Evolutionary conservation across 2,797 vertebrate species (phyloP), one percentile per base, ranked within the genome.

Genomic region (Toxotes lorentzi): DNA sequence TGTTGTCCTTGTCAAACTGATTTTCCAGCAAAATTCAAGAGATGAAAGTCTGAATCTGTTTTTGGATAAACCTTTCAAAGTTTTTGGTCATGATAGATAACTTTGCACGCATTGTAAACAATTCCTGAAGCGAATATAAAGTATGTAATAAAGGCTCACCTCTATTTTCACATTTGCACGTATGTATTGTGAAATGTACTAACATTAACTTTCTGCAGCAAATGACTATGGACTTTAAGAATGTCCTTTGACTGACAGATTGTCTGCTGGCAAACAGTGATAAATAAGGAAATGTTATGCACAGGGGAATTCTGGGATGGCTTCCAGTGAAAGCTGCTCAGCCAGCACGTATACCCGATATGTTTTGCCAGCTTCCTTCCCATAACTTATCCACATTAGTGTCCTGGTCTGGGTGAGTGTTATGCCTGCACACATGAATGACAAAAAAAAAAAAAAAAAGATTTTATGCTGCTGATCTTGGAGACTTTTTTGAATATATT

Each of bases 271-370:
- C 7, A 69, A 24, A 69, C 12, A 51, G 8, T 38, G 32, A 77
- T 35, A 69, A 56, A 60, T 48, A 35, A 58, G 23, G 30, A 4
- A 1, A 23, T 24, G 12, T 34, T 19, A 74, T 51, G 61, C 68
- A 75, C 32, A 30, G 59, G 30, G 11, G 24, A 13, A 11, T 74
- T 47, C 35, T 54, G 19, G 19, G 32, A 13, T 27, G 34, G 47
- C 24, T 57, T 47, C 16, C 21, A 40, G 58, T 61, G 21, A 70
- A 54, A 38, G 34, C 67, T 71, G 73, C 51, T 67, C 47, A 43
- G 19, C 27, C 13, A 41, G 45, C 53, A 60, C 4, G 3, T 30
- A 19, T 0, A 2, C 14, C 41, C 24, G 9, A 17, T 21, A 64
- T 11, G 14, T 38, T 58, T 70, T 24, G 27, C 43, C 27, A 65